These are phyloP conservation scores for Coracias cyanogaster DNA, from an alignment of 2,797 vertebrate species.

Conservation along the genomic window DNA sequence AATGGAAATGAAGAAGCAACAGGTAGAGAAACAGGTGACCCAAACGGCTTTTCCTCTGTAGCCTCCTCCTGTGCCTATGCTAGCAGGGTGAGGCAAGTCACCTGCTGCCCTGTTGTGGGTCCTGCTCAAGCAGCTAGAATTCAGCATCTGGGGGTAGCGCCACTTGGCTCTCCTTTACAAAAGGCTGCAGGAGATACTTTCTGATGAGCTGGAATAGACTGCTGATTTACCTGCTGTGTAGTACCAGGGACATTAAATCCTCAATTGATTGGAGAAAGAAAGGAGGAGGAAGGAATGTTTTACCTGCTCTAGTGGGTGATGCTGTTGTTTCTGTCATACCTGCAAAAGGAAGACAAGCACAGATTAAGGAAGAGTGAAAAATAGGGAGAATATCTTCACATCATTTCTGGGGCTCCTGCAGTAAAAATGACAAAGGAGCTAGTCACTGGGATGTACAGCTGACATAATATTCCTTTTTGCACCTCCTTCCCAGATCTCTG, in stretches of 20 bases:
- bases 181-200: neutral
- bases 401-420: neutral
- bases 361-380: slow-evolving; percentile 12
- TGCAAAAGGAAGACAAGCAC: slow-evolving; percentile 1
- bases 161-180: neutral
- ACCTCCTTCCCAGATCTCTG: neutral
- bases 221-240: neutral
- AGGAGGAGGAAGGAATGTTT: neutral
- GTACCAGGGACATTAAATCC: neutral
- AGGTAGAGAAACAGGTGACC: neutral
- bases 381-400: neutral
- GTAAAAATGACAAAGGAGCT: neutral
- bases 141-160: neutral
- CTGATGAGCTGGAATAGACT: neutral
- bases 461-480: neutral
- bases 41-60: neutral
- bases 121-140: neutral
- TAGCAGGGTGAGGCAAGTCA: neutral
- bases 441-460: neutral
- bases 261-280: neutral
- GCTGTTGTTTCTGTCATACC: slow-evolving; percentile 8
- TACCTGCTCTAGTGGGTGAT: slow-evolving; percentile 40
- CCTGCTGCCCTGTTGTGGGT: neutral
- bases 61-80: neutral
- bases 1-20: neutral